A percentile compares a stretch with the other conserved stretches of the same genome.
These are phyloP conservation scores for Arion vulgaris DNA, from an alignment of 1,140 invertebrate species.

Conservation along the genomic window DNA sequence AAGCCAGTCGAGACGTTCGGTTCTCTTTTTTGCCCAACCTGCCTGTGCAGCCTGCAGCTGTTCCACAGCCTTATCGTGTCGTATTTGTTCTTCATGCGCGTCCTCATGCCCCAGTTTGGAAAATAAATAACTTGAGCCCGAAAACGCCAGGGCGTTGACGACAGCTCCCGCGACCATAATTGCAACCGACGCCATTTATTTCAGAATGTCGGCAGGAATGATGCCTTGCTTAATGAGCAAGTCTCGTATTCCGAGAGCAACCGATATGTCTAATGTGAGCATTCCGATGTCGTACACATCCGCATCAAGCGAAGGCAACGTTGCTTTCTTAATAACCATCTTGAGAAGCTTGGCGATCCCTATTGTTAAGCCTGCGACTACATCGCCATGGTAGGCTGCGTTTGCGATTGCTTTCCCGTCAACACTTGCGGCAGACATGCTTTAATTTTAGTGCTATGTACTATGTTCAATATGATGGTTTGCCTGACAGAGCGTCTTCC, in stretches of 20 bases:
- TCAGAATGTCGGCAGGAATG: not conserved
- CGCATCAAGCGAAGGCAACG: not conserved
- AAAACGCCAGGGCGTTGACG: not conserved
- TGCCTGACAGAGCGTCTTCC: too few relatives aligned
- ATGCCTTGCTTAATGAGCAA: not conserved
- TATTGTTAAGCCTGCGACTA: not conserved
- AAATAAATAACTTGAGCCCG: too few relatives aligned
- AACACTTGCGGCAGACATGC: not conserved
- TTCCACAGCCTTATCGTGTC: slow-evolving; percentile 36
- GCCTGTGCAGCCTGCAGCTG: slow-evolving; percentile 40
- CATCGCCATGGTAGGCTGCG: not conserved
- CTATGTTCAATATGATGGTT: too few relatives aligned
- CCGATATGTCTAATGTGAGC: not conserved
- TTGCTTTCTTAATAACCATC: not conserved
- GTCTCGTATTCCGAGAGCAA: not conserved
- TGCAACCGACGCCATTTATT: not conserved
- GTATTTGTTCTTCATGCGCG: slow-evolving; percentile 21
- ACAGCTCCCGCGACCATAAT: not conserved
- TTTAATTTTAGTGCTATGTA: too few relatives aligned
- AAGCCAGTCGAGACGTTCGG: slow-evolving; percentile 34
- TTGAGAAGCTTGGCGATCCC: not conserved
- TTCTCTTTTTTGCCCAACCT: not conserved
- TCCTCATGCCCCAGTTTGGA: not conserved
- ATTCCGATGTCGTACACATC: not conserved
- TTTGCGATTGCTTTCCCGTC: not conserved